Conservation (phyloP, 2,888 invertebrate species). For the Tinea pellionella region DNA sequence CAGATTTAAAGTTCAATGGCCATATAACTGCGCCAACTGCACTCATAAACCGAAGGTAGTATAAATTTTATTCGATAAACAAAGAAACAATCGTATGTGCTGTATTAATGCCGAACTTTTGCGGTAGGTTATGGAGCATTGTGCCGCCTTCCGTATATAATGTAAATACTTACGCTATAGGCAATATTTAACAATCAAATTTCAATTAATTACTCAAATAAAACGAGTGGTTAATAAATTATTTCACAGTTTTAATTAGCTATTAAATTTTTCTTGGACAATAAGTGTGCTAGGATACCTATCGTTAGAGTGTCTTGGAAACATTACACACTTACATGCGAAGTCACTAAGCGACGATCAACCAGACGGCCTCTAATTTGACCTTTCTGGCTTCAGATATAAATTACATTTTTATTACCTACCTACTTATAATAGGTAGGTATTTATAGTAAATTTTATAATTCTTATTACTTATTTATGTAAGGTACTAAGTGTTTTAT, state of each 20-base stretch:
- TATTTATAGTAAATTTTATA: background rate
- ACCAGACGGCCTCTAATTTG: background rate
- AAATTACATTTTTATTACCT: background rate
- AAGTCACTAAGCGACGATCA: background rate
- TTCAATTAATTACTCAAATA: too few species aligned
- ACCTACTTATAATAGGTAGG: background rate
- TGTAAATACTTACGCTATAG: background rate
- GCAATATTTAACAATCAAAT: background rate
- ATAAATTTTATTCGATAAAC: constrained; percentile 58
- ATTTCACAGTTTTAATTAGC: too few species aligned
- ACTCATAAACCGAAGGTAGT: constrained; percentile 42
- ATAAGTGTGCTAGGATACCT: background rate
- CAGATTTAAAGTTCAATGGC: constrained; percentile 58
- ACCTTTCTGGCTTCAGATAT: background rate
- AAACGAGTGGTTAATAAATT: too few species aligned
- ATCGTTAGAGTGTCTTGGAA: too few species aligned
- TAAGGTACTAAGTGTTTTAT: background rate
- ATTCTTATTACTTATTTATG: background rate
- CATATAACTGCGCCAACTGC: constrained; percentile 32
- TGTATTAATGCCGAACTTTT: constrained; percentile 49
- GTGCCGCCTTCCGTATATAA: constrained; percentile 37
- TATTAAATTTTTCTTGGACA: too few species aligned
- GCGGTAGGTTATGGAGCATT: constrained; percentile 54
- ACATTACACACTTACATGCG: background rate
- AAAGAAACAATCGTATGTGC: constrained; percentile 49